Conservation (phyloP, 2,113 vertebrate genomes). For the Pitta sordida region DNA sequence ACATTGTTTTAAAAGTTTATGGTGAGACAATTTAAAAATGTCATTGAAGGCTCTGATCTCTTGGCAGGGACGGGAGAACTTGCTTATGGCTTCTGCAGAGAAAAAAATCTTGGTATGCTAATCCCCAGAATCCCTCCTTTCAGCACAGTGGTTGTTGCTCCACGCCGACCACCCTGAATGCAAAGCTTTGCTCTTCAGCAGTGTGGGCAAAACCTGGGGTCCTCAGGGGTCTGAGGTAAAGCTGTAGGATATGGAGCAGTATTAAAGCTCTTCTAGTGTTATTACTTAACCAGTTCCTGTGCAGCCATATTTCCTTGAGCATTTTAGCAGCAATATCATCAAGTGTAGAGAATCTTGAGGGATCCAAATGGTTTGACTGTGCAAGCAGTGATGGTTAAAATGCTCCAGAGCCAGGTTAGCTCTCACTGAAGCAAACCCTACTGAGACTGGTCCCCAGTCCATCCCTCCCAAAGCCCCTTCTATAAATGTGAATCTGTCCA, state of each 20-base stretch:
- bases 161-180: not conserved
- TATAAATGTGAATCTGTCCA: not conserved
- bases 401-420: not conserved
- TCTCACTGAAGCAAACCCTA: not conserved
- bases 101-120: not conserved
- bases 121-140: not conserved
- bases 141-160: not conserved
- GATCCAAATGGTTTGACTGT: not conserved
- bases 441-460: not conserved
- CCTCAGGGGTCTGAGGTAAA: not conserved
- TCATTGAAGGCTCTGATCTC: not conserved
- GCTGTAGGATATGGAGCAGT: not conserved
- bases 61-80: not conserved
- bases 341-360: not conserved
- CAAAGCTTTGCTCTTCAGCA: not conserved
- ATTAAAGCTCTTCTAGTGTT: not conserved
- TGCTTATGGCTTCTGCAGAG: not conserved
- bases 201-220: not conserved
- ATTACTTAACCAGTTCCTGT: not conserved
- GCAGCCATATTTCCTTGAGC: not conserved
- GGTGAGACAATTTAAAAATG: not conserved
- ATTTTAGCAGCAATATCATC: not conserved
- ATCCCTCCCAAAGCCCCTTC: not conserved
- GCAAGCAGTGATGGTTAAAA: not conserved
- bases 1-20: not conserved